Base-by-base conservation (phyloP, 2,888 invertebrate genomes). In the Xanthia icteritia region DNA sequence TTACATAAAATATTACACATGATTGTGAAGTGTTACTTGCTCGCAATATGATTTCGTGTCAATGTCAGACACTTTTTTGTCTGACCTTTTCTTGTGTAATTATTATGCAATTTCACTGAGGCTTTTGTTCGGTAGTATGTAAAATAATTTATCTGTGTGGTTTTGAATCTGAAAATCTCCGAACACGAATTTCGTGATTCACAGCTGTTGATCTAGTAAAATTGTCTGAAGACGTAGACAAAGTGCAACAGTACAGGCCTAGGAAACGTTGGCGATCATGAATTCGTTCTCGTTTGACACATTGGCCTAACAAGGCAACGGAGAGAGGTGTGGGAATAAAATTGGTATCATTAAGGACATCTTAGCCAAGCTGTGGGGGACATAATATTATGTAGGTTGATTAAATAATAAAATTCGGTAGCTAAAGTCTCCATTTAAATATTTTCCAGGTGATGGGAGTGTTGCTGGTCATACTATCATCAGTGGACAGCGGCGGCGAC, bases 391-490 rank as follows among this genome's bases (percentile, higher is more conserved):
- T 31, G 17, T 31, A 31, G 60, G 31, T 20, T 31, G 20, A 60
- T 31, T 31, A 60, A 60, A 60, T 60, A 31, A 20, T 60, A 60
- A 31, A 60, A 31, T 31, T 60, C 31, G 3, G 23, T 51, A 51
- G 20, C 27, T 60, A 9, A 60, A 31, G 9, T 31, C 15, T 15
- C n/a, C 17, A 27, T 76, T 82, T 36, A 42, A 23, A 4, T 31
- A 64, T 64, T 76, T 72, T 39, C 93, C 93, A 98, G 98, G 98
- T 98, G 89, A 97, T 98, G 94, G 98, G 98, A 61, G 99, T 99
- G 68, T 97, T 99, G 72, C 97, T 98, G 90, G 98, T 98, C 78
- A 98, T 99, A 87, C 95, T 99, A 73, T 98, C 98, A 71, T 98
- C 98, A 67, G 97, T 98, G 77, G 98, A 98, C 90, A 94, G 86